A percentile compares a stretch with the other conserved stretches of the same genome.
Evolutionary conservation across 37 sponge, comb jelly and placozoan genomes (phyloP).

Genomic region (Ephydatia muelleri): DNA sequence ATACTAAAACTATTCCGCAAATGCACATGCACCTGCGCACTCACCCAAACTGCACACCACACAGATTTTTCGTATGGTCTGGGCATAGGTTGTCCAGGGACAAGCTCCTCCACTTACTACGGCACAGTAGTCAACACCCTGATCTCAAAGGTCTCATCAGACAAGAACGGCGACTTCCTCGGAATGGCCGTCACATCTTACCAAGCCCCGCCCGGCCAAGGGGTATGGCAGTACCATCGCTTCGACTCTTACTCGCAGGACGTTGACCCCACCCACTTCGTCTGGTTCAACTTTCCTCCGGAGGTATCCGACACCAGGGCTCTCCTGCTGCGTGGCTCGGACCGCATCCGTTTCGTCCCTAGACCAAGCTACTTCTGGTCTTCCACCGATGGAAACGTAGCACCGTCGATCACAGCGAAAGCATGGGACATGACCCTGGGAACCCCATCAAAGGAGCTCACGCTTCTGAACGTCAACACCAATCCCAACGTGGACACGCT

Average conservation of each 20-base stretch:
- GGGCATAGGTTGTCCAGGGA: constrained; percentile 60
- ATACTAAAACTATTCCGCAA: too few relatives aligned
- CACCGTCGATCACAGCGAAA: constrained; percentile 70
- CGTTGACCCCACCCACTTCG: not conserved
- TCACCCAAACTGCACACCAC: too few relatives aligned
- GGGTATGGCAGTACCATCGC: constrained; percentile 81
- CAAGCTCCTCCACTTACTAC: not conserved
- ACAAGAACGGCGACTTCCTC: constrained; percentile 49
- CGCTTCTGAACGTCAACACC: constrained; percentile 55
- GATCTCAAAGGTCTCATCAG: constrained; percentile 17
- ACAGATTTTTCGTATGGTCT: constrained; percentile 70
- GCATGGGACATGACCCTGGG: constrained; percentile 77
- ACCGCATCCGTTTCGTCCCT: constrained; percentile 74
- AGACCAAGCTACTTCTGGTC: constrained; percentile 68
- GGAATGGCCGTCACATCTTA: constrained; percentile 64
- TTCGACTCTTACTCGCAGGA: constrained; percentile 38
- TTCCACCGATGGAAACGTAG: not conserved
- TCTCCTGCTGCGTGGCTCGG: constrained; percentile 63
- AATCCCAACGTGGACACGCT: constrained; percentile 56
- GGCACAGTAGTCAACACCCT: constrained; percentile 51
- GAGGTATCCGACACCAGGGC: constrained; percentile 44
- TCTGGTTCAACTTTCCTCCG: constrained; percentile 77
- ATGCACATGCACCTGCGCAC: not conserved
- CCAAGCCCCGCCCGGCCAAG: not conserved
- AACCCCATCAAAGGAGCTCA: constrained; percentile 11